Evolutionary conservation across 2,797 vertebrate genomes (phyloP), one percentile per base, ranked within the genome.

Genomic region (Protosalanx chinensis): DNA sequence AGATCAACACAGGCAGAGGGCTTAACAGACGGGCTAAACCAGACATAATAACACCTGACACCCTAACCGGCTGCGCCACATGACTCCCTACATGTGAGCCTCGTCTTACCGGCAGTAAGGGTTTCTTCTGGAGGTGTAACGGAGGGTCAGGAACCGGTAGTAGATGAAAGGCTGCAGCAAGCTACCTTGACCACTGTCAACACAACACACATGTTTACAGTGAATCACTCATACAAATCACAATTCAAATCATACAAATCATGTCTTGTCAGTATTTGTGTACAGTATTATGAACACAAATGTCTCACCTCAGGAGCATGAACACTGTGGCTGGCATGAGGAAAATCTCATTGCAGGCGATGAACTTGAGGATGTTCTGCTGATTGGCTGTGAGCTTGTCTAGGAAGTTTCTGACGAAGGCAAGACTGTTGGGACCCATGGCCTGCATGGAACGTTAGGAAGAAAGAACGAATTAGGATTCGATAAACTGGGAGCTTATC

Each of bases 341-440:
- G 84, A 98, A 98, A 79, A 98, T 99, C 91, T 99, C 98, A 85
- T 98, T 98, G 86, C 97, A 98, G 85, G 98, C 97, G 46, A 98
- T 95, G 82, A 99, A 98, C 90, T 98, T 98, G 60, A 99, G 88
- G 85, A 99, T 98, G 87, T 98, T 98, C 87, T 98, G 98, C 87
- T 99, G 98, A 89, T 99, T 98, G 82, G 94, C 64, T 20, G 91
- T 94, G 71, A 99, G 91, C 82, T 97, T 98, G 81, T 98, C 95
- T 78, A 99, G 88, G 63, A 98, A 86, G 80, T 94, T 95, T 87
- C 96, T 93, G 77, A 98, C 83, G 41, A 98, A 94, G 77, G 92
- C 93, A 75, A 99, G 84, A 83, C 95, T 98, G 85, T 89, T 93
- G 65, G 94, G 93, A 64, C 97, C 95, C 83, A 96, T 74, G 46